Conservation (phyloP, 2,113 vertebrate species). For the Spilogale gracilis region DNA sequence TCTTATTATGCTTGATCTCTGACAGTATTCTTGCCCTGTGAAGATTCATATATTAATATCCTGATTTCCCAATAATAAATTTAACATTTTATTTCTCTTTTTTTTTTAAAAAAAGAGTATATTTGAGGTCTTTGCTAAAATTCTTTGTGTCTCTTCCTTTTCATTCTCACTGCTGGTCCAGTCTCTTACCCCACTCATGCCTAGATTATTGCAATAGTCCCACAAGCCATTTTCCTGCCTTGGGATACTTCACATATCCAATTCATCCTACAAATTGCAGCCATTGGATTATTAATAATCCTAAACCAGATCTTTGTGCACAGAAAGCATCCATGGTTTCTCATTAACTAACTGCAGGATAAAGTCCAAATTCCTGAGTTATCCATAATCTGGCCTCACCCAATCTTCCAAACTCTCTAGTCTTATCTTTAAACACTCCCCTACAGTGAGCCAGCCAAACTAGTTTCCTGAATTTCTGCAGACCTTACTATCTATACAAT, state of each 20-base stretch:
- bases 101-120: not conserved
- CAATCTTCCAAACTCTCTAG: constrained; percentile 27
- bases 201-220: not conserved
- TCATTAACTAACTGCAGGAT: not conserved
- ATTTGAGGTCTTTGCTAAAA: not conserved
- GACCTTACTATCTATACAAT: not conserved
- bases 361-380: constrained; percentile 40
- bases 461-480: not conserved
- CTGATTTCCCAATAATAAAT: constrained; percentile 11
- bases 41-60: not conserved
- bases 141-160: not conserved
- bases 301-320: not conserved
- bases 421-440: not conserved
- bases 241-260: not conserved
- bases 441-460: not conserved
- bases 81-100: not conserved
- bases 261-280: not conserved
- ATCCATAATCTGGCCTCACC: not conserved
- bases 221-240: not conserved
- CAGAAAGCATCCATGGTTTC: not conserved
- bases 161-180: not conserved
- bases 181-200: not conserved
- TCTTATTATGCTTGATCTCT: constrained; percentile 45
- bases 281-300: constrained; percentile 6
- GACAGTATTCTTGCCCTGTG: not conserved